Evolutionary conservation across 2,113 vertebrate genomes (phyloP).

Genomic region (Cyanoliseus patagonus): DNA sequence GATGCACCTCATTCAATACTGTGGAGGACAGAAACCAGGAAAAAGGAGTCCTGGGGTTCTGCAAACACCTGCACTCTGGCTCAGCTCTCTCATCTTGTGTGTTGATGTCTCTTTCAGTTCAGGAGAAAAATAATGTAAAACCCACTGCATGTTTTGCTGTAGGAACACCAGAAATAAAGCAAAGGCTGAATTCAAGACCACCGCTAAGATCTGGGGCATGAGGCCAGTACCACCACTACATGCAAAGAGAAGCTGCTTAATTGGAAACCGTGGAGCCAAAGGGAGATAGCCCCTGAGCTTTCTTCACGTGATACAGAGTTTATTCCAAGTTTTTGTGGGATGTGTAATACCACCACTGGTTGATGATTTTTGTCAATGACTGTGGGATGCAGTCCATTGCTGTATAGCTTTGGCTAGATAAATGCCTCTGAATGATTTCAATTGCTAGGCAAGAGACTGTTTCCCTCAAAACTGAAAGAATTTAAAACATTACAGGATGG

Average conservation of each 20-base stretch:
- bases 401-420: not conserved
- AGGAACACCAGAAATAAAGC: not conserved
- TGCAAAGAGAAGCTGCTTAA: not conserved
- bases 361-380: not conserved
- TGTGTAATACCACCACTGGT: not conserved
- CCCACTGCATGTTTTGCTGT: not conserved
- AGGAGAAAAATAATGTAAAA: not conserved
- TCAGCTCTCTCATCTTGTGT: not conserved
- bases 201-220: not conserved
- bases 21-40: not conserved
- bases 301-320: not conserved
- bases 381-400: accelerated
- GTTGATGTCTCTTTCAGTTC: not conserved
- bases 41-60: not conserved
- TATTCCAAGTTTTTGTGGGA: not conserved
- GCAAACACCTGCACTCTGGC: not conserved
- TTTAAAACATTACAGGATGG: not conserved
- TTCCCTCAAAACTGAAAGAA: not conserved
- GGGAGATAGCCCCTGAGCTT: not conserved
- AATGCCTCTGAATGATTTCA: not conserved
- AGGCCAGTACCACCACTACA: not conserved
- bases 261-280: not conserved
- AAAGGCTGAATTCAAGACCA: not conserved
- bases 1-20: accelerated
- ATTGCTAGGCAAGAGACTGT: not conserved